phyloP scores from a whole-genome alignment of 2,888 invertebrate genomes.

The Eristalis pertinax region DNA sequence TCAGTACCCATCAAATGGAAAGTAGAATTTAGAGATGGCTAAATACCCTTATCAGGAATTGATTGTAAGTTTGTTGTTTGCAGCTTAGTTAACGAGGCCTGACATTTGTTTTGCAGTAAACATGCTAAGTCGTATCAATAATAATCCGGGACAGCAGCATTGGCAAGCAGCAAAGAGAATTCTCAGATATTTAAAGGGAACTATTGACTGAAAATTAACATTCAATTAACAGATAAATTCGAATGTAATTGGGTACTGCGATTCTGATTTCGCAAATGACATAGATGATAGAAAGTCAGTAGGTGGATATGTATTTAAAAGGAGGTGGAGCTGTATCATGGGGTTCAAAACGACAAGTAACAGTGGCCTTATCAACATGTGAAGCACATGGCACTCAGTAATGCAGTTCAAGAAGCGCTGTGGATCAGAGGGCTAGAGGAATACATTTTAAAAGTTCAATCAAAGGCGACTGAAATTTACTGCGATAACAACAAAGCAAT shows the following conservation, averaged over 20 bases:
- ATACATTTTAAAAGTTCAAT: too few species aligned
- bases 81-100: too few species aligned
- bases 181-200: background rate
- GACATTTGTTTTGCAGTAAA: background rate
- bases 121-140: too few species aligned
- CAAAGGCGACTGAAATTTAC: too few species aligned
- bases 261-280: background rate
- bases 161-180: background rate
- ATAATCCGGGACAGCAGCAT: background rate
- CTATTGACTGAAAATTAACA: background rate
- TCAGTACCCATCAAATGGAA: too few species aligned
- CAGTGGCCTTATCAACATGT: background rate
- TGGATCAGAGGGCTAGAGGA: too few species aligned
- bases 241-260: background rate
- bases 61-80: too few species aligned
- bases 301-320: background rate
- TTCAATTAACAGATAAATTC: background rate
- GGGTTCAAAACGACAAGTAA: conserved; percentile 19
- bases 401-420: too few species aligned
- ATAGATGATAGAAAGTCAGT: background rate
- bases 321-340: conserved; percentile 2
- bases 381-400: too few species aligned
- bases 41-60: too few species aligned
- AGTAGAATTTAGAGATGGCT: too few species aligned
- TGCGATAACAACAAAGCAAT: too few species aligned